Evolutionary conservation across 2,888 invertebrate genomes (phyloP).

Genomic region (Nipponacmea schrenckii): DNA sequence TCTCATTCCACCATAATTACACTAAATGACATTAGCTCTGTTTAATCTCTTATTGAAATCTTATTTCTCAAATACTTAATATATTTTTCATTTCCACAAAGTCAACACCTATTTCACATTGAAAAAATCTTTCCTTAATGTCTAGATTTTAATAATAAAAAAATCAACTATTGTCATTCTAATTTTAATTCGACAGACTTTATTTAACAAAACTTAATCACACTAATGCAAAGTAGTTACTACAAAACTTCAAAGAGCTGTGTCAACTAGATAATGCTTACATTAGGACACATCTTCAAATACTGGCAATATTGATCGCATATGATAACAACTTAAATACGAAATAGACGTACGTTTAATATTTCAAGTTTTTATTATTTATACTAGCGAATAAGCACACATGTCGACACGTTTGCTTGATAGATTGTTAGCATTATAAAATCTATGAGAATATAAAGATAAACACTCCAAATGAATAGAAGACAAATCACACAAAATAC

Average conservation of each 20-base stretch:
- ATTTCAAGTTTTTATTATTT: slow-evolving; percentile 6
- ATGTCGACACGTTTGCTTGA: slow-evolving; percentile 4
- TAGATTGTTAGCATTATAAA: slow-evolving; percentile 8
- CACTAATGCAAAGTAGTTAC: neutral
- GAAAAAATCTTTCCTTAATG: no score
- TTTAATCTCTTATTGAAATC: no score
- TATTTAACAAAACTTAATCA: slow-evolving; percentile 1
- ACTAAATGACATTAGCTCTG: no score
- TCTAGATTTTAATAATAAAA: no score
- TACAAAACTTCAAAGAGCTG: slow-evolving; percentile 8
- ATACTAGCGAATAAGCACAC: slow-evolving; percentile 6
- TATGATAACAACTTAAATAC: slow-evolving; percentile 2
- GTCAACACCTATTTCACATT: no score
- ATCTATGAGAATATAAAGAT: slow-evolving; percentile 3
- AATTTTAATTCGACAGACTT: neutral
- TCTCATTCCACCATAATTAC: no score
- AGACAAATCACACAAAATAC: slow-evolving; percentile 7
- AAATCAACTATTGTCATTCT: no score
- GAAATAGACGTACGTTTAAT: slow-evolving; percentile 7
- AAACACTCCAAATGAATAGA: neutral
- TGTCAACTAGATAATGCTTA: neutral
- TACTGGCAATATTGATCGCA: neutral
- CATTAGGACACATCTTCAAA: neutral
- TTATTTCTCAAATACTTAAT: no score
- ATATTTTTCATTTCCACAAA: no score